Percentiles rank a stretch among this genome's conserved stretches.
Evolutionary conservation across 1,140 invertebrate genomes (phyloP).

Genomic region (Temnothorax nylanderi): DNA sequence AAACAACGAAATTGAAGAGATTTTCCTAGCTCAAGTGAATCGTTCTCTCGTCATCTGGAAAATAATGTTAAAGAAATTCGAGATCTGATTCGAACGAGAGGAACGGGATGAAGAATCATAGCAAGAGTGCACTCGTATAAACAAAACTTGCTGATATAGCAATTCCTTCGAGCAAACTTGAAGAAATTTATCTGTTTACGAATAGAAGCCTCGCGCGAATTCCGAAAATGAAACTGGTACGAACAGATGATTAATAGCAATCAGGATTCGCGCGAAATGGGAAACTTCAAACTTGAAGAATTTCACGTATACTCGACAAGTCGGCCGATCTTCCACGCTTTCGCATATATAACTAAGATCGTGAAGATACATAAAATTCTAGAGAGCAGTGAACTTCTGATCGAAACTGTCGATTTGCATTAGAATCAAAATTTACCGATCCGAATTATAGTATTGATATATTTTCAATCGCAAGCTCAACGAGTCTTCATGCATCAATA

Average conservation of each 20-base stretch:
- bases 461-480: background rate
- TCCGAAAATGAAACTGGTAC: background rate
- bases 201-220: background rate
- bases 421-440: background rate
- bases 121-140: background rate
- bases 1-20: background rate
- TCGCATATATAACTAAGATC: background rate
- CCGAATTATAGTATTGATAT: background rate
- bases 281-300: slow-evolving; percentile 35
- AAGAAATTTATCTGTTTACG: slow-evolving; percentile 36
- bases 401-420: background rate
- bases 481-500: background rate
- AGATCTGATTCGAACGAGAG: background rate
- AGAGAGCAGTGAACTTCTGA: background rate
- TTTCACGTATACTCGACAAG: slow-evolving; percentile 8
- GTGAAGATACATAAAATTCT: slow-evolving; percentile 19
- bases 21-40: background rate
- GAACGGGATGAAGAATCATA: background rate
- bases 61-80: slow-evolving; percentile 5
- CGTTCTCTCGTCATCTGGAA: background rate
- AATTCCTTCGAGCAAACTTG: background rate
- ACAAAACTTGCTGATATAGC: background rate
- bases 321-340: background rate
- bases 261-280: background rate
- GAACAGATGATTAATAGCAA: slow-evolving; percentile 26